Base-by-base conservation (phyloP, 2,888 invertebrate genomes). In the Psococerastis gibbosa region DNA sequence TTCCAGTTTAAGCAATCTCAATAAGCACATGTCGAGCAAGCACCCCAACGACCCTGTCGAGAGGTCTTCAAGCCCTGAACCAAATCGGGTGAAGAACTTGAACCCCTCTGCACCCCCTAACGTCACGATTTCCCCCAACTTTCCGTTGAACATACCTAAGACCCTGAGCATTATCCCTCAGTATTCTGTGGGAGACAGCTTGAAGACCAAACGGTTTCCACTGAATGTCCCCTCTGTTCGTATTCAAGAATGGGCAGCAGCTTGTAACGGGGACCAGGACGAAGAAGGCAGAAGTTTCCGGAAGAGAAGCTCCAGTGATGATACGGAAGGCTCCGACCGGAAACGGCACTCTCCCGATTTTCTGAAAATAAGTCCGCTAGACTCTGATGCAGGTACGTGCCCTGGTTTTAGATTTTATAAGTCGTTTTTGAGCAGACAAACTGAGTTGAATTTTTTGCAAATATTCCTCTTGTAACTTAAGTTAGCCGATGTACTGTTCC, bases 1-100 rank as follows among this genome's bases (percentile, higher is more conserved):
- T 57, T 73, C 84, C 2, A 78, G 81, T 1, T 62, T 79, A 53
- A 79, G 80, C 38, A 84, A 84, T 48, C 62, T 85, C 35, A 75
- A 79, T 51, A 83, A 81, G 53, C 84, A 85, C 56, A 75, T 79
- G 58, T 69, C 74, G 31, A 71, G 75, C 22, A 74, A 82, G 51
- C 84, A 84, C 54, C 69, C 70, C 0, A 56, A 62, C 2, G 20
- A 13, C 22, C 38, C 15, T 5, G 8, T 38, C 3, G 20, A 9
- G 13, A 3, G 20, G 3, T 13, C 17, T n/a, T 3, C 11, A 3
- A 20, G 16, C 20, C 9, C 18, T 11, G 6, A 17, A 3, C 20
- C 15, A 18, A 13, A 13, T 17, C 15, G 38, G 20, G 45, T 15
- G 50, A 48, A 18, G 43, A 45, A 17, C 35, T 15, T 18, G 16